These are phyloP conservation scores for Choristoneura rosaceana DNA, from an alignment of 2,888 invertebrate species.

Conservation along the genomic window DNA sequence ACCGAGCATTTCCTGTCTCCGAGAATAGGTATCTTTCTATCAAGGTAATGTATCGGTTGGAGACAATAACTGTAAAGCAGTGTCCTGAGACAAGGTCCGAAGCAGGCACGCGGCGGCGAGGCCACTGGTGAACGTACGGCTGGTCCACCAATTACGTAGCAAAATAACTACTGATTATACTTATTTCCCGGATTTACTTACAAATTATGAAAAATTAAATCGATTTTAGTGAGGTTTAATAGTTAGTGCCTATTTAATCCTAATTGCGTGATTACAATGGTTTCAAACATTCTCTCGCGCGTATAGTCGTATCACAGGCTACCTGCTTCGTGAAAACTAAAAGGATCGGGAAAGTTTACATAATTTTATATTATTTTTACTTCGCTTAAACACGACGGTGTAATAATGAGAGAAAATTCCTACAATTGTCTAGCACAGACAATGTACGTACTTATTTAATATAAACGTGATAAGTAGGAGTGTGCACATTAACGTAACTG, in stretches of 20 bases:
- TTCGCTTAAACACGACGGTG: conserved; percentile 27
- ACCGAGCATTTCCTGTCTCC: conserved; percentile 32
- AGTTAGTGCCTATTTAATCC: not conserved
- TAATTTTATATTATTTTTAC: conserved; percentile 1
- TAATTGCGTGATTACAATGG: not conserved
- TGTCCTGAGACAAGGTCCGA: conserved; percentile 75
- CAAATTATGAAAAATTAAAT: conserved; percentile 1
- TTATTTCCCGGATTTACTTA: conserved; percentile 17
- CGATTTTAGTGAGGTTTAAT: not conserved
- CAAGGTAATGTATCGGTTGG: conserved; percentile 42
- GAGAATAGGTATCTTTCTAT: conserved; percentile 48
- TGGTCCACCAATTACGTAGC: conserved; percentile 38
- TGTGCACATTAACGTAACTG: conserved; percentile 40
- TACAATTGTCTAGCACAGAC: conserved; percentile 42
- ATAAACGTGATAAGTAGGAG: conserved; percentile 29
- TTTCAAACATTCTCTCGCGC: not conserved
- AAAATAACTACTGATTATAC: conserved; percentile 10
- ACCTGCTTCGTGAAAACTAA: not conserved
- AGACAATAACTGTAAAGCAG: conserved; percentile 56
- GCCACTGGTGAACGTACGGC: conserved; percentile 76
- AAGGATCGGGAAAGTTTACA: not conserved
- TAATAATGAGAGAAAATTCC: conserved; percentile 50
- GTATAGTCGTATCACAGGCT: not conserved
- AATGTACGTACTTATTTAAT: conserved; percentile 28
- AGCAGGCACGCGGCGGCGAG: conserved; percentile 63